These are phyloP conservation scores for Aporophyla lueneburgensis DNA, from an alignment of 2,888 invertebrate species.

Conservation along the genomic window DNA sequence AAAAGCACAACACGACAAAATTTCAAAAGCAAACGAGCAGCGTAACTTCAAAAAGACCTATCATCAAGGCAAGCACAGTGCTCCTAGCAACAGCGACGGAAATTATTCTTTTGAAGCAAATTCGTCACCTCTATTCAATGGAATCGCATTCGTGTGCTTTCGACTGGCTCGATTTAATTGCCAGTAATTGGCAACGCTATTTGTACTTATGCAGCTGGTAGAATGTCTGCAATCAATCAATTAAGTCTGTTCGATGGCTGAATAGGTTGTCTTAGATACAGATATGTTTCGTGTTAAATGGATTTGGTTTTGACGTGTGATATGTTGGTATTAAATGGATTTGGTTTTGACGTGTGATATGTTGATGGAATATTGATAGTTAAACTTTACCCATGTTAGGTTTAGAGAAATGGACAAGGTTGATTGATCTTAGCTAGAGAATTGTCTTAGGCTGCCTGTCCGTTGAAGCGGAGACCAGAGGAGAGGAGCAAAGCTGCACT, in stretches of 20 bases:
- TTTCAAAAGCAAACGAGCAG: slow-evolving; percentile 58
- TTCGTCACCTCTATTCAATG: slow-evolving; percentile 58
- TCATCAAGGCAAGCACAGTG: slow-evolving; percentile 49
- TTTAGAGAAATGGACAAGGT: not conserved
- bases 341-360: slow-evolving; percentile 18
- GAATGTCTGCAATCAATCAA: slow-evolving; percentile 48
- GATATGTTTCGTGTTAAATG: slow-evolving; percentile 16
- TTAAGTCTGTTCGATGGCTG: slow-evolving; percentile 19
- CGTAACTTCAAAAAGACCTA: slow-evolving; percentile 54
- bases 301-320: slow-evolving; percentile 20
- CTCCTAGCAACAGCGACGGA: slow-evolving; percentile 12
- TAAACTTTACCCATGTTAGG: not conserved
- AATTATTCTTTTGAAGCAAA: slow-evolving; percentile 61
- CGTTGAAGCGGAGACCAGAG: too few species aligned
- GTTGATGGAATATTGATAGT: slow-evolving; percentile 20
- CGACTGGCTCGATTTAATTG: slow-evolving; percentile 56
- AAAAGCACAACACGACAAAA: slow-evolving; percentile 34
- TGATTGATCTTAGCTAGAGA: not conserved
- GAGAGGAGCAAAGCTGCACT: too few species aligned
- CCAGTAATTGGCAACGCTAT: slow-evolving; percentile 50
- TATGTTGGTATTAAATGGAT: slow-evolving; percentile 16
- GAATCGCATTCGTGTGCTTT: slow-evolving; percentile 49
- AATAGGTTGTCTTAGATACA: slow-evolving; percentile 26
- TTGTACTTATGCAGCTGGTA: slow-evolving; percentile 35
- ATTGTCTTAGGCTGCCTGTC: too few species aligned